Evolutionary conservation across 2,113 vertebrate species (phyloP), one percentile per base, ranked within the genome.

Genomic region (Cheirogaleus medius): DNA sequence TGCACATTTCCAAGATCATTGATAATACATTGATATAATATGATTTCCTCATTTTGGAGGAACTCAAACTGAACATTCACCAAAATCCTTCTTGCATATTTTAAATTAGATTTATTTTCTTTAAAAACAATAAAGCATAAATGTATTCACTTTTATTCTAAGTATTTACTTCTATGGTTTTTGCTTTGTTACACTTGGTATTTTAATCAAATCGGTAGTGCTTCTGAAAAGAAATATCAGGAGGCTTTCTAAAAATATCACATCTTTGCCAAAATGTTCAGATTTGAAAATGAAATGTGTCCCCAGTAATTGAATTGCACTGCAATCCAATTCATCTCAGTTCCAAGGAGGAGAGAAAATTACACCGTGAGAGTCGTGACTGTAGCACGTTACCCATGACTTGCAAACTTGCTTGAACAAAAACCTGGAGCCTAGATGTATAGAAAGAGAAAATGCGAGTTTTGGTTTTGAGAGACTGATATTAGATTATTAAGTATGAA

Each of bases 161-260:
- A 86, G 89, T 84, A 94, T 93, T 96, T 91, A 68, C 89, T 78
- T 94, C 77, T n/a, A 64, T 69, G 77, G 49, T 34, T 94, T 90
- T 95, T 85, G 81, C 81, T 82, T 94, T 95, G 47, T 39, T 69
- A 80, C 8, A 68, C 63, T 71, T 94, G 71, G 44, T 63, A n/a
- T 94, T 97, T 95, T 63, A 68, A 74, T 89, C 87, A 91, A 89
- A 80, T 95, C 58, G 64, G 82, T 42, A 80, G 63, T 42, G 52
- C 85, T 80, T 85, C 86, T 93, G 89, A 97, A 94, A 97, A 89
- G 95, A 96, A 96, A 42, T 97, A 94, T 95, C 68, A 69, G 82
- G 82, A 92, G 82, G 23, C 32, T 96, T 95, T 97, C 97, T 93
- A 97, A 97, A 98, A 97, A 97, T 96, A 97, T 32, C 96, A 42